Conservation (phyloP, 2,888 invertebrate species). For the Tineola bisselliella region DNA sequence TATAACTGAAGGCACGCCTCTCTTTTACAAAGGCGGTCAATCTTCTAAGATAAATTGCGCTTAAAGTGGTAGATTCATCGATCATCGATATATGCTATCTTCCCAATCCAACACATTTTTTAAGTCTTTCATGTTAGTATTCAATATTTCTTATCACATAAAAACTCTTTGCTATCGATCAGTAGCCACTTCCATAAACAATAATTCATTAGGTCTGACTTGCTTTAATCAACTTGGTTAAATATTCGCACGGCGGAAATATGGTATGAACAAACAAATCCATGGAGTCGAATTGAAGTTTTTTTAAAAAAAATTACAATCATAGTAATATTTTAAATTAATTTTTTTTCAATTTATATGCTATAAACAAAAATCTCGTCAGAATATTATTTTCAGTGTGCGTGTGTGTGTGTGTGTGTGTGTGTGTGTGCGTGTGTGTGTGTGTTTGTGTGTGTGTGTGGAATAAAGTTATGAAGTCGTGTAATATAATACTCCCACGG, state of each 20-base stretch:
- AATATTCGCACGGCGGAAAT: background rate
- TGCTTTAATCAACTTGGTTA: background rate
- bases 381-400: no score
- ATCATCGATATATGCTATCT: background rate
- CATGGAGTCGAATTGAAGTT: background rate
- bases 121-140: background rate
- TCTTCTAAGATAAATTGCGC: background rate
- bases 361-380: no score
- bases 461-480: background rate
- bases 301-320: background rate
- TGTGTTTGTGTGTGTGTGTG: background rate
- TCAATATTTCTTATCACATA: background rate
- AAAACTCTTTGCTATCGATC: background rate
- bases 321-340: background rate
- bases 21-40: background rate
- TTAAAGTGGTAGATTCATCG: background rate
- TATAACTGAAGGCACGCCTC: background rate
- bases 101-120: background rate
- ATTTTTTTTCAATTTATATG: no score
- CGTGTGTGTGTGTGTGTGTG: no score
- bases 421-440: no score
- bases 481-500: background rate
- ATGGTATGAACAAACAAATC: background rate
- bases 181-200: background rate
- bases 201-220: background rate